phyloP scores from a whole-genome alignment of 2,888 invertebrate genomes.

The Subacronicta megacephala region DNA sequence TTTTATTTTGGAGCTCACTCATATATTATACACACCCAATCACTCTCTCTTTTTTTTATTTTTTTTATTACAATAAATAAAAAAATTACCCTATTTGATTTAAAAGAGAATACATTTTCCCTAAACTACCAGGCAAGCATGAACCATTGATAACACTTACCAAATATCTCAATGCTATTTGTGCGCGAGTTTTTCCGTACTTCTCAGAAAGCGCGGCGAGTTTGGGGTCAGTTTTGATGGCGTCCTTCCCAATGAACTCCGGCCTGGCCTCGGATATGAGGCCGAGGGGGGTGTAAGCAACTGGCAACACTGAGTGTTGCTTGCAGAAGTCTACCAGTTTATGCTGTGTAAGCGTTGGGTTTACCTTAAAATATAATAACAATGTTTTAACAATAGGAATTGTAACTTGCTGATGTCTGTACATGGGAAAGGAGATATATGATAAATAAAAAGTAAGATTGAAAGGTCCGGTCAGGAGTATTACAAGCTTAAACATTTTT shows the following conservation, averaged over 20 bases:
- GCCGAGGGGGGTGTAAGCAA: conserved; percentile 93
- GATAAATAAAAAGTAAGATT: too few relatives aligned
- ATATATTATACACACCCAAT: too few relatives aligned
- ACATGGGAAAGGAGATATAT: too few relatives aligned
- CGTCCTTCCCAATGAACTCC: conserved; percentile 86
- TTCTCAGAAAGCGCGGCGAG: conserved; percentile 89
- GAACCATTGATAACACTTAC: conserved; percentile 75
- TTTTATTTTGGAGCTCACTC: too few relatives aligned
- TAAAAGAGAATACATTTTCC: too few relatives aligned
- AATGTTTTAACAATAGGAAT: too few relatives aligned
- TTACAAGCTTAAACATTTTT: too few relatives aligned
- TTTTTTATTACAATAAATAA: too few relatives aligned
- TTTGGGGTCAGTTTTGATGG: conserved; percentile 89
- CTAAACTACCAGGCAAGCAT: neutral
- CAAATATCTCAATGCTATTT: conserved; percentile 92
- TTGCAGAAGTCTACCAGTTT: conserved; percentile 92
- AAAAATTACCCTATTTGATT: too few relatives aligned
- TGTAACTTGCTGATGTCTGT: too few relatives aligned
- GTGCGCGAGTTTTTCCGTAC: conserved; percentile 91
- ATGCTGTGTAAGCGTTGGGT: conserved; percentile 92
- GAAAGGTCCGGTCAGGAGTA: too few relatives aligned
- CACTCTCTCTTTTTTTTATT: too few relatives aligned
- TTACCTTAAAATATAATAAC: conserved; percentile 74
- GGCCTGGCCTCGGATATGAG: conserved; percentile 83
- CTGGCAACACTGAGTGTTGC: conserved; percentile 90